Evolutionary conservation across 2,797 vertebrate species (phyloP).

Genomic region (Nannoperca obscura): DNA sequence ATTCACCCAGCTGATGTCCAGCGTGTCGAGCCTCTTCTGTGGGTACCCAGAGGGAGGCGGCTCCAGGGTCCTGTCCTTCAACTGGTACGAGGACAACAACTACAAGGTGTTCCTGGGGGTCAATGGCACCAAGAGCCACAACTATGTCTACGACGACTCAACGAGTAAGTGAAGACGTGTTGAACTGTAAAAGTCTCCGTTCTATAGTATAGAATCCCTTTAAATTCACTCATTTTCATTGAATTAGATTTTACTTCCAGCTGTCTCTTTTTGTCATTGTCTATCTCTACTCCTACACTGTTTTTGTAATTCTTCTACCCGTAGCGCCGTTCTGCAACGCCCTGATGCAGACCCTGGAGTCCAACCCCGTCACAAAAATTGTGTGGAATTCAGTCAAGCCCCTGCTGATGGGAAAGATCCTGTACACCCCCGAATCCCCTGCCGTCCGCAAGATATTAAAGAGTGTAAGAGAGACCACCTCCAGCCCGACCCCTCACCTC

Average conservation of each 20-base stretch:
- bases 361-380: conserved; percentile 94
- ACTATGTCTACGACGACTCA: conserved; percentile 89
- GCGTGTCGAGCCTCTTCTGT: conserved; percentile 91
- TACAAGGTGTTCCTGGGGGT: conserved; percentile 97
- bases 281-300: neutral
- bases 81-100: conserved; percentile 99
- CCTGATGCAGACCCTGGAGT: conserved; percentile 94
- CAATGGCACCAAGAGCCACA: conserved; percentile 87
- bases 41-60: conserved; percentile 94
- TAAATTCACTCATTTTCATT: too few species aligned
- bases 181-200: neutral
- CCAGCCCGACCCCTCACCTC: conserved; percentile 60
- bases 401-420: conserved; percentile 97
- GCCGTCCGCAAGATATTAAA: conserved; percentile 90
- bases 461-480: conserved; percentile 88
- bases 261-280: too few species aligned
- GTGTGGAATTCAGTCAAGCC: conserved; percentile 96
- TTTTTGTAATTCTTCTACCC: conserved; percentile 32
- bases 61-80: conserved; percentile 93
- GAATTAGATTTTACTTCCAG: too few species aligned
- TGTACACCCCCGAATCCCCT: conserved; percentile 93
- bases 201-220: too few species aligned
- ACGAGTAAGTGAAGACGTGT: conserved; percentile 88
- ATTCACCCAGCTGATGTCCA: conserved; percentile 85
- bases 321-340: conserved; percentile 94